Conservation (phyloP, 2,113 vertebrate genomes). For the Vanacampus margaritifer region DNA sequence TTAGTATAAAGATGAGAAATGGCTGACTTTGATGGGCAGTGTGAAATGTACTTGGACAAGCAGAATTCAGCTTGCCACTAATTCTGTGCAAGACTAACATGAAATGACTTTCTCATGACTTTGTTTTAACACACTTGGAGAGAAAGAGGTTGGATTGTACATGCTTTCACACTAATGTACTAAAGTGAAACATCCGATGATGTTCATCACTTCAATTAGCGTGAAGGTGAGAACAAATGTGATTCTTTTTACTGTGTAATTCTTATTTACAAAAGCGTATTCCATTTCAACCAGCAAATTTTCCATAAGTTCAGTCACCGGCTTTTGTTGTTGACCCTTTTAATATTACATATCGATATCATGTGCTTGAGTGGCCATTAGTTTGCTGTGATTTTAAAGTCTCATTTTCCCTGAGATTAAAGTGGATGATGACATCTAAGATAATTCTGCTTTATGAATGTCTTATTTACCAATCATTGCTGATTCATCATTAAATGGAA, state of each 20-base stretch:
- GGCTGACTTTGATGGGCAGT: neutral
- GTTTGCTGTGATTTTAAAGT: neutral
- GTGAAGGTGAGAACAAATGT: neutral
- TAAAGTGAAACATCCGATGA: slow-evolving; percentile 44
- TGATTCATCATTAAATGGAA: neutral
- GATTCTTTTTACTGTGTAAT: slow-evolving; percentile 15
- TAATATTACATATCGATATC: neutral
- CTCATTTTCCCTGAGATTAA: neutral
- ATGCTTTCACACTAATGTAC: slow-evolving; percentile 57
- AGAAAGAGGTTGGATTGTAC: slow-evolving; percentile 18
- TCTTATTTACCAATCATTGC: neutral
- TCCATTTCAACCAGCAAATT: neutral
- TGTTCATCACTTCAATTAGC: slow-evolving; percentile 8
- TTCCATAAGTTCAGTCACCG: neutral
- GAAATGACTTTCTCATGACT: slow-evolving; percentile 2
- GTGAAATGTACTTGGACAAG: neutral
- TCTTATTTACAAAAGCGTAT: neutral
- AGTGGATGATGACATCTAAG: neutral
- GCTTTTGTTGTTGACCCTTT: neutral
- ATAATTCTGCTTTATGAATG: neutral
- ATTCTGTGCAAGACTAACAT: neutral
- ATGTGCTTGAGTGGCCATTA: neutral
- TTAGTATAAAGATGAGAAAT: neutral
- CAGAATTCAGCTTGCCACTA: neutral
- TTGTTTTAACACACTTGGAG: slow-evolving; percentile 25